Percentiles rank a stretch among this genome's conserved stretches.
phyloP scores from a whole-genome alignment of 2,113 vertebrate genomes.

The Halichoerus grypus region DNA sequence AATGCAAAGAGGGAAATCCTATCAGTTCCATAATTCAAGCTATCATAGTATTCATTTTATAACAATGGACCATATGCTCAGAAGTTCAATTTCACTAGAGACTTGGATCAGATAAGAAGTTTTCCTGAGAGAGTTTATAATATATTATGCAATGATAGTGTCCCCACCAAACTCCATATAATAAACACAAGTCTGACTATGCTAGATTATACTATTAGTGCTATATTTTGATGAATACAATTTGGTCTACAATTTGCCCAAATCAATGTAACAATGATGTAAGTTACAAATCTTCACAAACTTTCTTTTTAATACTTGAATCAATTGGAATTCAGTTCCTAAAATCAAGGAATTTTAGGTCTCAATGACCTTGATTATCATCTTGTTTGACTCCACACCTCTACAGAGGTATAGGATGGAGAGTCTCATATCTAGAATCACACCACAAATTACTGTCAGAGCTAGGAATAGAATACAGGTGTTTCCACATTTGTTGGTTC shows the following conservation, averaged over 20 bases:
- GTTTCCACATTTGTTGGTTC: neutral
- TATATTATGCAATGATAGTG: neutral
- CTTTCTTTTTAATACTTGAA: neutral
- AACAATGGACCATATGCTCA: neutral
- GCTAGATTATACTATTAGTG: neutral
- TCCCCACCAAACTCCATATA: neutral
- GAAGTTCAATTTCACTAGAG: constrained; percentile 29
- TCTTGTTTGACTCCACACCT: neutral
- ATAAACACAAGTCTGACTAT: neutral
- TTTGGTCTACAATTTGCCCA: neutral
- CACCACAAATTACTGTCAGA: neutral
- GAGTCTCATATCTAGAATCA: neutral
- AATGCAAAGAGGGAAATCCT: constrained; percentile 1
- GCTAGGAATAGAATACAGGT: neutral
- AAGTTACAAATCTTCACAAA: neutral
- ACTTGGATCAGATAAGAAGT: neutral
- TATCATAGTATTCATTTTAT: neutral
- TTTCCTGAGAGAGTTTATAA: neutral
- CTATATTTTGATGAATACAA: neutral
- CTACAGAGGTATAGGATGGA: neutral
- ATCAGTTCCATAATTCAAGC: neutral
- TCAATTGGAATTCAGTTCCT: neutral
- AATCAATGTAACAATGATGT: neutral
- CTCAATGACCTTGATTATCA: neutral
- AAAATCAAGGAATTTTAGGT: neutral